A percentile compares a stretch with the other conserved stretches of the same genome.
Evolutionary conservation across 2,888 invertebrate genomes (phyloP).

Genomic region (Glyphotaelius pellucidus): DNA sequence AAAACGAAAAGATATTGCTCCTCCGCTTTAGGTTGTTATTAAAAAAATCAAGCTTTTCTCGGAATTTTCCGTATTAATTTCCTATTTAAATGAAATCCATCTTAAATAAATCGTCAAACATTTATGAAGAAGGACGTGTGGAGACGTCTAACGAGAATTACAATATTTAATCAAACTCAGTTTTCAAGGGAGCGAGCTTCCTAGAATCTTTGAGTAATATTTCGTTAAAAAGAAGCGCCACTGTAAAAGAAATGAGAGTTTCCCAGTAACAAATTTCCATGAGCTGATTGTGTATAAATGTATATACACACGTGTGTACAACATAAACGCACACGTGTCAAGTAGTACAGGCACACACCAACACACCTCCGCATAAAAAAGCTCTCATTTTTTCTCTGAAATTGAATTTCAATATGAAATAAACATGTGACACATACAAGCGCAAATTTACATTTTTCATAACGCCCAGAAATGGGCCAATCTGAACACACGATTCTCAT

Average conservation of each 20-base stretch:
- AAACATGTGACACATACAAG: constrained; percentile 64
- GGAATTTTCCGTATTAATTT: background rate
- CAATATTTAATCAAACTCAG: constrained; percentile 34
- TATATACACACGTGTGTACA: constrained; percentile 13
- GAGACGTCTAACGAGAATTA: constrained; percentile 38
- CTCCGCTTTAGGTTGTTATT: background rate
- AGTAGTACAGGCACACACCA: constrained; percentile 22
- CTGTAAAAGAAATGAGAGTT: constrained; percentile 52
- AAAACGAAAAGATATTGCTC: background rate
- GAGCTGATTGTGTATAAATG: constrained; percentile 47
- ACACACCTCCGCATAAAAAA: constrained; percentile 41
- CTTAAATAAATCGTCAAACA: constrained; percentile 14
- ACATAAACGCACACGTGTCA: constrained; percentile 45
- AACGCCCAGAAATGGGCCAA: constrained; percentile 44
- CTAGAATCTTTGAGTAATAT: constrained; percentile 35
- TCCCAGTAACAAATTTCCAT: constrained; percentile 48
- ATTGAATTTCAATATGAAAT: constrained; percentile 67
- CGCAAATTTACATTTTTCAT: constrained; percentile 63
- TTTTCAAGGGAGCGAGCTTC: constrained; percentile 28
- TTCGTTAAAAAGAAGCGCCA: constrained; percentile 45
- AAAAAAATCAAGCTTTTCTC: background rate
- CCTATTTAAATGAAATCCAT: background rate
- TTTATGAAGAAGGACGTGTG: constrained; percentile 38
- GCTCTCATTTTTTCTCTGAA: constrained; percentile 58
- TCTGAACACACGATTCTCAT: constrained; percentile 39